A percentile compares a stretch with the other conserved stretches of the same genome.
Evolutionary conservation across 2,113 vertebrate species (phyloP).

Genomic region (Macaca mulatta): DNA sequence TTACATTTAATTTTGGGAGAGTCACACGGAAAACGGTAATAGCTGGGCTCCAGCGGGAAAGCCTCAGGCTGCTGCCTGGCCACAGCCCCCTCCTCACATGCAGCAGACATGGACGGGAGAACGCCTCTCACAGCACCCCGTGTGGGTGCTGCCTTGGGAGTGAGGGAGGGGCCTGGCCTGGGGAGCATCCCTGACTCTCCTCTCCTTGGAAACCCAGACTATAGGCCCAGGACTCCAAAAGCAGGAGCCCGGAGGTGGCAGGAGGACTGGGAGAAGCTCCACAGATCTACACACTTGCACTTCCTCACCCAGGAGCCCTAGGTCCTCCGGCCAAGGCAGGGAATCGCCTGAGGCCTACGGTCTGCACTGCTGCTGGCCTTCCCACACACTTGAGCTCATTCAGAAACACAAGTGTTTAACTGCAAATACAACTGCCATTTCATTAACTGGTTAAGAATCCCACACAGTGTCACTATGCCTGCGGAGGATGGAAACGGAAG

Average conservation of each 20-base stretch:
- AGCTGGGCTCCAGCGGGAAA: background rate
- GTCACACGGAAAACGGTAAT: rapidly evolving
- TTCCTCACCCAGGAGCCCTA: rapidly evolving
- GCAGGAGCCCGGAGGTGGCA: too few species aligned
- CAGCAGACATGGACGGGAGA: rapidly evolving
- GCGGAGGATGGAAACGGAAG: rapidly evolving
- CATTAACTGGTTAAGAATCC: background rate
- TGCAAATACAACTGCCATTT: too few species aligned
- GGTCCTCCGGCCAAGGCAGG: background rate
- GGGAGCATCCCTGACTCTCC: background rate
- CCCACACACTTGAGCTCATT: rapidly evolving
- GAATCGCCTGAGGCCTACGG: rapidly evolving
- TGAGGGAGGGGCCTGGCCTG: background rate
- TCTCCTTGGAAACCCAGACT: background rate
- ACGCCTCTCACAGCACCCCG: rapidly evolving
- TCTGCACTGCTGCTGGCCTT: rapidly evolving
- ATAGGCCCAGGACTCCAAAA: background rate
- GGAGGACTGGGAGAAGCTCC: rapidly evolving
- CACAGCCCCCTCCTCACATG: background rate
- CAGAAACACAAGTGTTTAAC: background rate
- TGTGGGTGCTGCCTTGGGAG: background rate
- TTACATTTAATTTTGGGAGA: rapidly evolving
- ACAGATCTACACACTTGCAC: background rate
- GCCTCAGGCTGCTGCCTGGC: rapidly evolving
- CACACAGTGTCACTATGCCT: background rate